Evolutionary conservation across 2,113 vertebrate genomes (phyloP).

Genomic region (Gallinago paraguaiae): DNA sequence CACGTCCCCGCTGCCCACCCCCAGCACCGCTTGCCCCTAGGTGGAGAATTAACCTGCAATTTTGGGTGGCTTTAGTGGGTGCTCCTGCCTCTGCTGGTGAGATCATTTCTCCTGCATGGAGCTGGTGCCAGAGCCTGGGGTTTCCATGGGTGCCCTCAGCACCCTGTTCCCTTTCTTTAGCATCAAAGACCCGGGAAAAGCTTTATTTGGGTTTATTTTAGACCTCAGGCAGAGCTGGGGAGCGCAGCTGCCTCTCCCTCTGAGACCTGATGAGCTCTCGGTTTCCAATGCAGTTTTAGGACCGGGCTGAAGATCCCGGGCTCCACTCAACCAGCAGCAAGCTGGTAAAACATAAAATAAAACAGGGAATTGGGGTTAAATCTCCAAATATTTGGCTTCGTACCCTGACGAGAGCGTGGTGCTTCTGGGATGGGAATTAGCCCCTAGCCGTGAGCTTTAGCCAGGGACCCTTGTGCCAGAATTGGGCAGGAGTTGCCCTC

Average conservation of each 20-base stretch:
- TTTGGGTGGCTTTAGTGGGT: background rate
- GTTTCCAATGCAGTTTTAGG: background rate
- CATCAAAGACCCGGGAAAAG: background rate
- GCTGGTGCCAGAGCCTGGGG: background rate
- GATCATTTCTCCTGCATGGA: background rate
- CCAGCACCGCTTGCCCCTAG: background rate
- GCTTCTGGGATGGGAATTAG: background rate
- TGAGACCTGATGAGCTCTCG: background rate
- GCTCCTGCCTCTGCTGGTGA: background rate
- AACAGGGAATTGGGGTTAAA: background rate
- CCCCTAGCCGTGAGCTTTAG: background rate
- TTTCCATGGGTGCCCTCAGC: background rate
- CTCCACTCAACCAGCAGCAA: background rate
- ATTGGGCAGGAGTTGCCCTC: background rate
- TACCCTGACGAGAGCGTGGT: background rate
- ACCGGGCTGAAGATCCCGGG: background rate
- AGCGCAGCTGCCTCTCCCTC: background rate
- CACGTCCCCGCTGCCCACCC: rapidly evolving
- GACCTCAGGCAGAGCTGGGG: background rate
- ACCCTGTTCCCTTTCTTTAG: background rate
- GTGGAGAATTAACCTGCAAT: background rate
- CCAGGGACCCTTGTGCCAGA: background rate
- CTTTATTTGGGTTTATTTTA: background rate
- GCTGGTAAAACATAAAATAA: background rate
- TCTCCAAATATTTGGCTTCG: background rate